Conservation (phyloP, 30 jellyfish, hydroid and myxozoan genomes). For the Hydractinia symbiolongicarpus region DNA sequence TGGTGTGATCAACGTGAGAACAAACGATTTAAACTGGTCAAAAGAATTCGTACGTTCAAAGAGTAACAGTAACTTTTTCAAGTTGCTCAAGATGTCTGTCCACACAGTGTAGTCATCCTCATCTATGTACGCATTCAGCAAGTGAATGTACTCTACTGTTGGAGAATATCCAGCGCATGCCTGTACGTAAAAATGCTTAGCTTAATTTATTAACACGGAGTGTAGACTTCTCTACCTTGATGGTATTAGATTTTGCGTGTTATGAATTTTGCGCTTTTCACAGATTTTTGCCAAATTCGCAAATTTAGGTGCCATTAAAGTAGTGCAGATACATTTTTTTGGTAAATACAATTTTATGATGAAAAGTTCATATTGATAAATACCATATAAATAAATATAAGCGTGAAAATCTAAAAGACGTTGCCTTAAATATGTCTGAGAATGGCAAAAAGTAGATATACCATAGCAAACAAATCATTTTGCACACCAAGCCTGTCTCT, state of each 20-base stretch:
- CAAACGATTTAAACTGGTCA: conserved; percentile 39
- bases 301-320: too few species aligned
- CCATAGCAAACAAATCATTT: conserved; percentile 84
- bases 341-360: too few species aligned
- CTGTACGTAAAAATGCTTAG: conserved; percentile 2
- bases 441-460: neutral
- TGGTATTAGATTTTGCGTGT: too few species aligned
- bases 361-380: too few species aligned
- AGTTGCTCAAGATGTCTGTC: conserved; percentile 67
- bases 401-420: too few species aligned
- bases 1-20: conserved; percentile 40
- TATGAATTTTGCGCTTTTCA: too few species aligned
- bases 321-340: too few species aligned
- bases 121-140: conserved; percentile 52
- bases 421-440: neutral
- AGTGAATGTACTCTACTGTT: conserved; percentile 63
- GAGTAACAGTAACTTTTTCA: neutral
- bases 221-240: too few species aligned
- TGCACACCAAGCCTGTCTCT: conserved; percentile 91
- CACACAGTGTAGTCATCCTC: conserved; percentile 87
- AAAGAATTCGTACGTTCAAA: conserved; percentile 34
- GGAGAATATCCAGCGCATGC: conserved; percentile 87
- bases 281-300: too few species aligned
- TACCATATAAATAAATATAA: too few species aligned
- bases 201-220: too few species aligned